Conservation (phyloP, 2,113 vertebrate species). For the Ammodytes dubius region DNA sequence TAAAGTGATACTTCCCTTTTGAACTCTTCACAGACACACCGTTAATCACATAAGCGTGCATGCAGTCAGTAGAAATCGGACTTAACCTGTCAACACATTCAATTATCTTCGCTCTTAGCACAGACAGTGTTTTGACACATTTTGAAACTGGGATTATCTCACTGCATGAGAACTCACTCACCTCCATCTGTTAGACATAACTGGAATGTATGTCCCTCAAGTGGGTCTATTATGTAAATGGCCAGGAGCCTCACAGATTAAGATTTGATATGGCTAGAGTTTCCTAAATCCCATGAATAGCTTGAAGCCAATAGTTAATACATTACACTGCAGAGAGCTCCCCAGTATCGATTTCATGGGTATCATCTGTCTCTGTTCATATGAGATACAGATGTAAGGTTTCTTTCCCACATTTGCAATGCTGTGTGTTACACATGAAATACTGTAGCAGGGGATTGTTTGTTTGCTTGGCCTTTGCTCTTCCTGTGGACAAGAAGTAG, state of each 20-base stretch:
- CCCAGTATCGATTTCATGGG: slow-evolving; percentile 66
- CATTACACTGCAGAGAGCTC: slow-evolving; percentile 42
- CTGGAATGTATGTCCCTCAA: slow-evolving; percentile 23
- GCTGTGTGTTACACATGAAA: slow-evolving; percentile 38
- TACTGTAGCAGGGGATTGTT: slow-evolving; percentile 33
- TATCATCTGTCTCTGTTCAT: slow-evolving; percentile 61
- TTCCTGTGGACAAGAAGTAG: slow-evolving; percentile 58
- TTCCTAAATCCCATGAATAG: slow-evolving; percentile 47
- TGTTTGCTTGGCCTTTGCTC: slow-evolving; percentile 66
- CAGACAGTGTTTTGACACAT: slow-evolving; percentile 40
- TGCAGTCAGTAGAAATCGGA: not conserved
- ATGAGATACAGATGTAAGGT: slow-evolving; percentile 74
- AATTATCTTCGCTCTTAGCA: not conserved
- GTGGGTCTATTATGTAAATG: slow-evolving; percentile 52
- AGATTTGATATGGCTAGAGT: slow-evolving; percentile 50
- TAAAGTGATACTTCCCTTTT: slow-evolving; percentile 42
- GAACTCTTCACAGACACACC: not conserved
- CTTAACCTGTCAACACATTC: slow-evolving; percentile 19
- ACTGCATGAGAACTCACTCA: slow-evolving; percentile 13
- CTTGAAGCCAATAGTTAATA: slow-evolving; percentile 43
- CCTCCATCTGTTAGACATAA: slow-evolving; percentile 41
- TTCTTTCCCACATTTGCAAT: slow-evolving; percentile 73
- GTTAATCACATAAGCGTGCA: not conserved
- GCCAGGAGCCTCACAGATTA: slow-evolving; percentile 35
- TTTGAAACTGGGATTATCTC: slow-evolving; percentile 21